phyloP scores from a whole-genome alignment of 2,888 invertebrate species.

The Eudemis profundana region DNA sequence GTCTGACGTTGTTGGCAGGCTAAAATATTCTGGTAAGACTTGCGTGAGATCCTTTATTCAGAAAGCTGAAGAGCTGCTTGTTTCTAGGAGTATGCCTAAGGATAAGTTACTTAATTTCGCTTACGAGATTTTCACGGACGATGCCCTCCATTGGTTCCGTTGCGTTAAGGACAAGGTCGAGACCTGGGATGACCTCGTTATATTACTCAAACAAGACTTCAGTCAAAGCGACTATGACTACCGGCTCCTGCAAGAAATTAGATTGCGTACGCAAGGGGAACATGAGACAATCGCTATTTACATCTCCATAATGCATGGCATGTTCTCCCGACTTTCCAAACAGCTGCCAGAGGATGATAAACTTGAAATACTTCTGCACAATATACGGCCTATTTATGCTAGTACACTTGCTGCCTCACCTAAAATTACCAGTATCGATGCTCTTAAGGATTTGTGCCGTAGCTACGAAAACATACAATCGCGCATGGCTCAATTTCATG shows the following conservation, averaged over 20 bases:
- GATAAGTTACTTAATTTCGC: conserved; percentile 13
- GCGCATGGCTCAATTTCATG: conserved; percentile 39
- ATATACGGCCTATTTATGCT: conserved; percentile 6
- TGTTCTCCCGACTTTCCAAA: not conserved
- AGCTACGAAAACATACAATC: conserved; percentile 46
- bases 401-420: not conserved
- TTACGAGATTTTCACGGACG: conserved; percentile 35
- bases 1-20: not conserved
- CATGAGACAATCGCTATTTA: conserved; percentile 11
- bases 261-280: not conserved
- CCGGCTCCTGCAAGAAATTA: not conserved
- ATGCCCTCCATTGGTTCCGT: conserved; percentile 37
- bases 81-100: not conserved
- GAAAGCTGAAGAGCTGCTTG: not conserved
- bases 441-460: conserved; percentile 33
- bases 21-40: conserved; percentile 23
- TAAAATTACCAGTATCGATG: conserved; percentile 20
- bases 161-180: not conserved
- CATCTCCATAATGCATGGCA: conserved; percentile 6
- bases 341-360: not conserved
- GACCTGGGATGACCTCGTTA: conserved; percentile 19
- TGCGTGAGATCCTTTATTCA: conserved; percentile 30
- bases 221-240: conserved; percentile 2
- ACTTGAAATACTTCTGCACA: conserved; percentile 3
- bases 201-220: conserved; percentile 1